Conservation (phyloP, 2,797 vertebrate genomes). For the Neosilurus mollespiculum region DNA sequence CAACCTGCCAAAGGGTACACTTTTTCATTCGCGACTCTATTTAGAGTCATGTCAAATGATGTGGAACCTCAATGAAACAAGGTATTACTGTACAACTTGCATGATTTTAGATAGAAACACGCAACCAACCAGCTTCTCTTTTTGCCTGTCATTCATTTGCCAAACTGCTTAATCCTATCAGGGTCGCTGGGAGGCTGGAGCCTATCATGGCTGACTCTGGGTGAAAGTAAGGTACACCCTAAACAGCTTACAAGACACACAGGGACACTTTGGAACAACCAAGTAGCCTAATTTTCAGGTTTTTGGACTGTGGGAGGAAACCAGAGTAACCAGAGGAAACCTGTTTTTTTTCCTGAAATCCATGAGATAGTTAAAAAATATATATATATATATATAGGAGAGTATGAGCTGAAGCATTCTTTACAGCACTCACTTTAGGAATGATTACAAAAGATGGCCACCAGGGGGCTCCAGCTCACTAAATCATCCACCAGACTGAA, state of each 20-base stretch:
- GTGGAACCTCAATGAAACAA: background rate
- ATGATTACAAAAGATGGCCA: background rate
- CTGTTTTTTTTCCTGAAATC: background rate
- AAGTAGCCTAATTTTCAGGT: too few relatives aligned
- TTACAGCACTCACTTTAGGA: background rate
- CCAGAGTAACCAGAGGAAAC: background rate
- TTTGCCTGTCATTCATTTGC: too few relatives aligned
- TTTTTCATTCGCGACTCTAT: background rate
- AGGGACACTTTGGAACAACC: too few relatives aligned
- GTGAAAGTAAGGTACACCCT: too few relatives aligned
- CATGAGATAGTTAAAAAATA: background rate
- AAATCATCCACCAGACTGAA: background rate
- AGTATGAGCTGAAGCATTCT: background rate
- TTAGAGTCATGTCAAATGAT: background rate
- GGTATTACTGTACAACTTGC: background rate
- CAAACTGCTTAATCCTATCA: too few relatives aligned
- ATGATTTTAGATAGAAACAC: background rate
- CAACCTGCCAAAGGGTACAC: background rate
- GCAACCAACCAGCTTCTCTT: background rate
- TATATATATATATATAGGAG: background rate
- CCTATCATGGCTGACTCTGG: too few relatives aligned
- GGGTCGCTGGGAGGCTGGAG: too few relatives aligned
- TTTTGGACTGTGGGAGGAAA: too few relatives aligned
- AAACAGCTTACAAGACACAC: too few relatives aligned
- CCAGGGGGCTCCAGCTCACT: constrained; percentile 27